Evolutionary conservation across 2,888 invertebrate genomes (phyloP), one percentile per base, ranked within the genome.

Genomic region (Abrostola tripartita): DNA sequence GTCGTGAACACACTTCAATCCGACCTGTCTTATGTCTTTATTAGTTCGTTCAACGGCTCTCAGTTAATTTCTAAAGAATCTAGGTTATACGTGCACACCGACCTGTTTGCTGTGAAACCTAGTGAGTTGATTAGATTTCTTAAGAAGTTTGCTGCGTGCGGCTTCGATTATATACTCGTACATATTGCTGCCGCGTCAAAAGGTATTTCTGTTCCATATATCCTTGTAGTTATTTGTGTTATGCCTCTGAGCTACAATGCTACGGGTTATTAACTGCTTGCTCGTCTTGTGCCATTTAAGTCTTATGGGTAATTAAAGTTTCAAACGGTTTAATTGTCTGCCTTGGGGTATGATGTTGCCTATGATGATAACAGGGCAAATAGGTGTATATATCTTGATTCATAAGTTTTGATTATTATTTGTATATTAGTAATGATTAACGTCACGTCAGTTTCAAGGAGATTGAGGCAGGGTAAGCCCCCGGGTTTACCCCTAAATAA

Each of bases 1-100:
- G 76, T 79, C 79, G 66, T 81, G 79, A 83, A 84, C 76, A 78
- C 73, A 81, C 76, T 75, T 75, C 76, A 70, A 71, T 70, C 58
- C 66, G 52, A 65, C 63, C 66, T 73, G 71, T 62, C 52, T 71
- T 61, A 75, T 63, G 63, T 71, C 76, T 78, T 73, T 75, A 73
- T 79, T 75, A 78, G 70, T 71, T 69, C 63, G 59, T 60, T 61
- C 50, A 55, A 61, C 61, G 60, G 61, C 49, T 65, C 66, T 73
- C 11, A 40, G 69, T 59, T 74, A 80, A 78, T 78, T 74, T 67
- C 56, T 69, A 47, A 71, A 66, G 81, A 76, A 76, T 67, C 74
- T 74, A 74, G 81, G 74, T 77, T 68, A 68, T 61, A 56, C 57
- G 52, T 66, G 64, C 35, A 57, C 54, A 51, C 47, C 50, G 41